phyloP scores from a whole-genome alignment of 1,140 invertebrate genomes.

The Drosophila athabasca region DNA sequence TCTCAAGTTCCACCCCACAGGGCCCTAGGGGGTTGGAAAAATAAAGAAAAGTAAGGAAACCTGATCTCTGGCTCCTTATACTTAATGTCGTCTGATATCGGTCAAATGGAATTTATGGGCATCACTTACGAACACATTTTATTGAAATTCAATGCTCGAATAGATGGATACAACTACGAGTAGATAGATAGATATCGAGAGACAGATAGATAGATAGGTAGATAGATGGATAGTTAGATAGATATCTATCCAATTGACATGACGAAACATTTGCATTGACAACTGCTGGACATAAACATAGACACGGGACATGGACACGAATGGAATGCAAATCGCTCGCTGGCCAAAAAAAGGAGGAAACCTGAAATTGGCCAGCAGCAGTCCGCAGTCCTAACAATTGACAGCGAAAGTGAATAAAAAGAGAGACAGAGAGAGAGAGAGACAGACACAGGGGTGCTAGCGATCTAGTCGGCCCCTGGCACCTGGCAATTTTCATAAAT shows the following conservation, averaged over 20 bases:
- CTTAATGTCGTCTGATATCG: conserved; percentile 28
- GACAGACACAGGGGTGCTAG: not conserved
- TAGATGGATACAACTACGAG: not conserved
- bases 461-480: conserved; percentile 2
- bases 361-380: conserved; percentile 39
- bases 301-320: conserved; percentile 34
- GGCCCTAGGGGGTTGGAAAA: conserved; percentile 9
- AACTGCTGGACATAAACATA: conserved; percentile 55
- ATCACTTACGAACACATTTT: conserved; percentile 11
- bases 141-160: conserved; percentile 42
- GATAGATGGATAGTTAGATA: too few relatives aligned
- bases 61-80: not conserved
- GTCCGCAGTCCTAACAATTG: conserved; percentile 42
- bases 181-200: conserved; percentile 20
- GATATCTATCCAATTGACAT: conserved; percentile 38
- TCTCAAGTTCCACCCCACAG: not conserved
- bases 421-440: not conserved
- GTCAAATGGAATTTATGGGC: conserved; percentile 41
- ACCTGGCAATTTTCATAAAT: conserved; percentile 78
- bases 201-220: too few relatives aligned
- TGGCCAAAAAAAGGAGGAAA: conserved; percentile 24
- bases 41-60: not conserved
- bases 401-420: conserved; percentile 57
- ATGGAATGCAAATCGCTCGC: conserved; percentile 55
- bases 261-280: conserved; percentile 66